Evolutionary conservation across 2,888 invertebrate species (phyloP), one percentile per base, ranked within the genome.

Genomic region (Atethmia centrago): DNA sequence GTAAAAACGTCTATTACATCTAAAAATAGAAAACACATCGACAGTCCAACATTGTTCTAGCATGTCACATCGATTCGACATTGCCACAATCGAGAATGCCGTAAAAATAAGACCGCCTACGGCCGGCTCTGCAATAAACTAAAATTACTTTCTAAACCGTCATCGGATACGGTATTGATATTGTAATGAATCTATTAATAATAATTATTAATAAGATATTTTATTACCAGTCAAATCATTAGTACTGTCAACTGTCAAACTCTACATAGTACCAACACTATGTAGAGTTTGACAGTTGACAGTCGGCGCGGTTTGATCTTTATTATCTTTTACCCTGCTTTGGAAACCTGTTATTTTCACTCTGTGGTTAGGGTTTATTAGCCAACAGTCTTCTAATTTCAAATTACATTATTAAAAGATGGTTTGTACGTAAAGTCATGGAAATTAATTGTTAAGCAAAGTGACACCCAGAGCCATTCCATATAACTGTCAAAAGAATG

Each of bases 71-170:
- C 65, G 61, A 73, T 80, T 74, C 40, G 51, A 74, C 40, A 68
- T 80, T 65, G 68, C 40, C 45, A 58, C 66, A 55, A 74, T 55
- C 58, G 28, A 25, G 25, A 61, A 65, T 66, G 65, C 70, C 71
- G 67, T 77, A 72, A 68, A 79, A 80, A 70, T 75, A 42, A 36
- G 25, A 75, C 75, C 69, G 75, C 80, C 75, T 51, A 16, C 62
- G 69, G 79, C 40, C 31, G 14, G 21, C 55, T 12, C 12, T 4
- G 69, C 66, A 75, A 75, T 62, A 62, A 74, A 62, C 75, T 62
- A 62, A 69, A 79, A 79, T 79, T 79, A 79, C 79, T 80, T 79
- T 79, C 75, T 53, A 79, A 79, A 75, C 31, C 47, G 56, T 28
- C 69, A 65, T 79, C 79, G 31, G 75, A 80, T 47, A 69, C 59